Evolutionary conservation across 2,113 vertebrate species (phyloP), one percentile per base, ranked within the genome.

Genomic region (Pteropus alecto): DNA sequence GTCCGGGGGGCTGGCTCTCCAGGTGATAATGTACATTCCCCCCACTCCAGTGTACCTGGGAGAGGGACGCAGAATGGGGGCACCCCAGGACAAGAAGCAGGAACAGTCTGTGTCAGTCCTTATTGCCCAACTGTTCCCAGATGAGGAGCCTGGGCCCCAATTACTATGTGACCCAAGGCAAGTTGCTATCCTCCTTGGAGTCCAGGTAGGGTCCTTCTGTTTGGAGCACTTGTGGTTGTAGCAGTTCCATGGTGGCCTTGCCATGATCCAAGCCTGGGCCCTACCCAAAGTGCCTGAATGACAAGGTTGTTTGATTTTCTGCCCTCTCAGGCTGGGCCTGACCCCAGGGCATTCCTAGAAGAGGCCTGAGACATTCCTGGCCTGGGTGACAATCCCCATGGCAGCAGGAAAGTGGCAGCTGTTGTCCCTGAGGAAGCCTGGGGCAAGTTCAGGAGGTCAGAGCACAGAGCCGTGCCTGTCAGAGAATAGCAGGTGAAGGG

Each of bases 41-140:
- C 10, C 98, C 98, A 98, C 98, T 99, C 98, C 99, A 99, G 94
- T 98, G 98, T 68, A 99, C 98, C 98, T 99, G 95, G 19, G 38
- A 71, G 76, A 2, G 15, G 10, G 61, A 35, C 54, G 91, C 26
- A 70, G 85, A 46, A 67, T 61, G 86, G 97, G 70, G 67, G 65
- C 43, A n/a, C 14, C 46, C 38, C n/a, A 4, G 68, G 22, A 38
- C 1, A 3, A 65, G 22, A 60, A n/a, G 8, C 61, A 91, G 54
- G n/a, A 74, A 60, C 26, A 74, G 54, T 26, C 24, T 10, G 3
- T 3, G 41, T 54, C 48, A 84, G 48, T 68, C n/a, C 21, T 65
- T 61, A 13, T 33, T 21, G 12, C n/a, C n/a, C 68, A 68, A 10
- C 43, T 54, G n/a, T 84, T 79, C n/a, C 18, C 4, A 24, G 11